Percentiles rank a stretch among this genome's conserved stretches.
These are phyloP conservation scores for Leptogaster cylindrica DNA, from an alignment of 2,888 invertebrate species.

Conservation along the genomic window DNA sequence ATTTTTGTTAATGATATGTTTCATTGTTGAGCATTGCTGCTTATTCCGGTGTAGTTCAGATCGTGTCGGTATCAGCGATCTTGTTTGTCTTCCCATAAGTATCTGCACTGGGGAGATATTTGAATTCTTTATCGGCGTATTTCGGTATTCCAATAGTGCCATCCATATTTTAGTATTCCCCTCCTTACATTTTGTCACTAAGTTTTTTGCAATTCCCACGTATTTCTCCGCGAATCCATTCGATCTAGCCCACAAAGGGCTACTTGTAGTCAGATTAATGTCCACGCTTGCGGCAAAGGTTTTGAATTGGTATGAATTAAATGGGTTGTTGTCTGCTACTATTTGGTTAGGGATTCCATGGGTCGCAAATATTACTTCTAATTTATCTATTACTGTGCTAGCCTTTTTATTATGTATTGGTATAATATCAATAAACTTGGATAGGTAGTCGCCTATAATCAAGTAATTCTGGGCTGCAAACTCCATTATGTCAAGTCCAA, in stretches of 20 bases:
- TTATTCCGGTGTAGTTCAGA: background rate
- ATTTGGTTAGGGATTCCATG: constrained; percentile 49
- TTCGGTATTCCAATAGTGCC: constrained; percentile 15
- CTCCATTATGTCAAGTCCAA: constrained; percentile 51
- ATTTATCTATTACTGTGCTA: background rate
- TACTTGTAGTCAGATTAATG: constrained; percentile 46
- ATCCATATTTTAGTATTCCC: constrained; percentile 7
- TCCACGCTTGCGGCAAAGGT: constrained; percentile 49
- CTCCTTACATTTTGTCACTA: constrained; percentile 8
- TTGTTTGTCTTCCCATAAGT: constrained; percentile 12
- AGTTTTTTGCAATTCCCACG: constrained; percentile 26
- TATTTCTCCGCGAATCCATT: constrained; percentile 19
- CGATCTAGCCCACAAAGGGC: constrained; percentile 45
- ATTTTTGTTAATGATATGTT: background rate
- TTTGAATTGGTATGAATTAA: constrained; percentile 48
- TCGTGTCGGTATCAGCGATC: constrained; percentile 8
- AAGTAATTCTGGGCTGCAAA: constrained; percentile 44
- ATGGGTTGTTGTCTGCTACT: constrained; percentile 50
- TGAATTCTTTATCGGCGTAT: constrained; percentile 26
- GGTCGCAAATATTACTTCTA: constrained; percentile 19
- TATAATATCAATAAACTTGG: constrained; percentile 47
- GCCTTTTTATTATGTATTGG: background rate
- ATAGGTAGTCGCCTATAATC: constrained; percentile 49
- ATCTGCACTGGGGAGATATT: background rate
- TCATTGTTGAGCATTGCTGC: background rate